These are phyloP conservation scores for Pseudolaguvia tuberculata DNA, from an alignment of 2,113 vertebrate species.

Conservation along the genomic window DNA sequence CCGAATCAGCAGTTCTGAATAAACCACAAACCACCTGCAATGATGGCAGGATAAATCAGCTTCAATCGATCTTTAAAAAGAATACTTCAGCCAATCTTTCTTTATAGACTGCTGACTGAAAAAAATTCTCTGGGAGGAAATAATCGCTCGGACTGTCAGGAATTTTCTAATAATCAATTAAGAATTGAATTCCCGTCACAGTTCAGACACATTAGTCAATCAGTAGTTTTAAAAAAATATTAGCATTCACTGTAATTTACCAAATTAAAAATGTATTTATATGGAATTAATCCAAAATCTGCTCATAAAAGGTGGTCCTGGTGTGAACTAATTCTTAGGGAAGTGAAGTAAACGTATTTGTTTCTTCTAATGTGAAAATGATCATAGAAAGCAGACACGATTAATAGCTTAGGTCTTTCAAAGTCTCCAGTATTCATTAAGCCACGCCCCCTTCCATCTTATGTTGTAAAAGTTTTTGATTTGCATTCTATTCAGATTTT, in stretches of 20 bases:
- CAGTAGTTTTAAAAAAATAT: neutral
- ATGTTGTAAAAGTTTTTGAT: neutral
- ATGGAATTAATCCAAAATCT: neutral
- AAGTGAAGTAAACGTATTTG: neutral
- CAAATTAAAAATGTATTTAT: neutral
- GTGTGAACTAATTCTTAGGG: neutral
- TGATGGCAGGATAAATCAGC: constrained; percentile 5
- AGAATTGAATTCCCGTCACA: neutral
- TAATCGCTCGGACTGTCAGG: neutral
- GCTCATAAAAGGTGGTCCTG: neutral
- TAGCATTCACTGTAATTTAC: neutral
- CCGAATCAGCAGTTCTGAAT: constrained; percentile 16
- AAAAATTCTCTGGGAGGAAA: neutral
- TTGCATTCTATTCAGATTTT: neutral
- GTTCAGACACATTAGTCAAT: neutral
- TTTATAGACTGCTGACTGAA: constrained; percentile 1
- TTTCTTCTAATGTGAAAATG: neutral
- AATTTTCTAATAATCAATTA: constrained; percentile 3
- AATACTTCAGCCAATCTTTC: constrained; percentile 7
- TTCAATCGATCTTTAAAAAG: constrained; percentile 8
- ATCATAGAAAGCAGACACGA: neutral
- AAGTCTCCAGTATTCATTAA: neutral
- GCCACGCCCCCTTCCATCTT: neutral
- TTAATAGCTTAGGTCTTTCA: neutral
- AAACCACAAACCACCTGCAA: constrained; percentile 7